Base-by-base conservation (phyloP, 2,113 vertebrate species). In the Sturnus vulgaris region DNA sequence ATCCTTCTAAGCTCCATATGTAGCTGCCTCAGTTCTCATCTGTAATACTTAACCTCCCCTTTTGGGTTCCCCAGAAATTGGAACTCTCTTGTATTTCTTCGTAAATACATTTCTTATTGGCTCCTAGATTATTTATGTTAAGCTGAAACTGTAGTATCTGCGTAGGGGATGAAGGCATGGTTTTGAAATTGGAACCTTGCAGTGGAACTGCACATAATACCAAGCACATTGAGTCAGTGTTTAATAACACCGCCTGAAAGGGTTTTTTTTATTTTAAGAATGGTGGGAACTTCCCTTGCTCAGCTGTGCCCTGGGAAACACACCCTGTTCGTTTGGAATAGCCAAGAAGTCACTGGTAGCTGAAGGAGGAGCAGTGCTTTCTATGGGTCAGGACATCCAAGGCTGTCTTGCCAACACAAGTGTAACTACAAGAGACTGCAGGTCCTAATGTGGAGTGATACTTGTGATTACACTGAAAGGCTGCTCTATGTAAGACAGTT, bases 141-240 rank as follows among this genome's bases (percentile, higher is more conserved):
- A 71, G 33, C 21, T 92, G 63, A 86, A 93, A 84, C 50, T 80
- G 37, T 68, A 80, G 60, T 70, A 53, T 82, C 50, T 69, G 33
- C 15, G 19, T 86, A 59, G 63, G 30, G 18, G 31, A 83, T 52
- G 47, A 92, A 55, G 87, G 57, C 46, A 86, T 92, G 61, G 55
- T 95, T 95, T 92, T 88, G 86, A 93, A 97, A 95, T 80, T 73
- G 77, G 92, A 96, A 77, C 56, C 49, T 73, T 47, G 31, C 64
- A 66, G 33, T 61, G 50, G 47, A 86, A 39, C 81, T 86, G 39
- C 44, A 28, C 44, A 7, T 92, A 89, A 87, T 93, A n/a, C 82
- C 80, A 82, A 77, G 69, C 39, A 37, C 39, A 50, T 56, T 85
- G 61, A 89, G 69, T 90, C 76, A 93, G 52, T 69, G 71, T 85